Conservation (phyloP, 2,888 invertebrate genomes). For the Melieria crassipennis region DNA sequence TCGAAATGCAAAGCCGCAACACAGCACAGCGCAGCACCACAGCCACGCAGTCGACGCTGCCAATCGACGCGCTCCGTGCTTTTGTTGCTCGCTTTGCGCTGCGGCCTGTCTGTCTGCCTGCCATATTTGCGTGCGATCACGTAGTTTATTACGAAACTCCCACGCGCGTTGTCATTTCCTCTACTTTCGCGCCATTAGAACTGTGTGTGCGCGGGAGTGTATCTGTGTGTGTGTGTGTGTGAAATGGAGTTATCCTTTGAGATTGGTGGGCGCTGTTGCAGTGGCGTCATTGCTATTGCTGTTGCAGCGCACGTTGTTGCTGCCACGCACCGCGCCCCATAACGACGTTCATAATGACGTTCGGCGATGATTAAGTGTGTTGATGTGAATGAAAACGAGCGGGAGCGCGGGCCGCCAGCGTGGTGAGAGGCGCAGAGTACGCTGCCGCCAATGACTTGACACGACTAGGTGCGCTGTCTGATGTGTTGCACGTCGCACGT, state of each 20-base stretch:
- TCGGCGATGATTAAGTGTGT: no score
- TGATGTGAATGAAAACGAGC: no score
- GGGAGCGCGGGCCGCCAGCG: no score
- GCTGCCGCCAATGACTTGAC: constrained; percentile 5
- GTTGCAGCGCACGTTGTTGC: not conserved
- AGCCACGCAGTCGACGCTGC: not conserved
- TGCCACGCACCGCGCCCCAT: not conserved
- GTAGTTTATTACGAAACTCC: constrained; percentile 23
- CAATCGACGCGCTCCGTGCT: not conserved
- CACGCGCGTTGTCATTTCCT: constrained; percentile 6
- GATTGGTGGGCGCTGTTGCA: not conserved
- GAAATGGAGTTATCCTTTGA: constrained; percentile 7
- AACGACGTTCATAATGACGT: no score
- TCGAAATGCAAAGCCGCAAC: constrained; percentile 1
- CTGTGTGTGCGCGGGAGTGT: not conserved
- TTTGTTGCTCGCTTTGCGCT: not conserved
- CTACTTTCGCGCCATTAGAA: not conserved
- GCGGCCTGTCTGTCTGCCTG: not conserved
- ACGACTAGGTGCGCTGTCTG: constrained; percentile 9
- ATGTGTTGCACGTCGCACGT: not conserved
- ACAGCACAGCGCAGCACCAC: not conserved
- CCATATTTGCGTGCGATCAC: constrained; percentile 12
- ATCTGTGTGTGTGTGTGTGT: not conserved
- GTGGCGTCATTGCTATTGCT: not conserved
- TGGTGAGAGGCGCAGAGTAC: no score